Percentiles rank a stretch among this genome's conserved stretches.
Conservation (phyloP, 2,113 vertebrate species). For the Etheostoma spectabile region DNA sequence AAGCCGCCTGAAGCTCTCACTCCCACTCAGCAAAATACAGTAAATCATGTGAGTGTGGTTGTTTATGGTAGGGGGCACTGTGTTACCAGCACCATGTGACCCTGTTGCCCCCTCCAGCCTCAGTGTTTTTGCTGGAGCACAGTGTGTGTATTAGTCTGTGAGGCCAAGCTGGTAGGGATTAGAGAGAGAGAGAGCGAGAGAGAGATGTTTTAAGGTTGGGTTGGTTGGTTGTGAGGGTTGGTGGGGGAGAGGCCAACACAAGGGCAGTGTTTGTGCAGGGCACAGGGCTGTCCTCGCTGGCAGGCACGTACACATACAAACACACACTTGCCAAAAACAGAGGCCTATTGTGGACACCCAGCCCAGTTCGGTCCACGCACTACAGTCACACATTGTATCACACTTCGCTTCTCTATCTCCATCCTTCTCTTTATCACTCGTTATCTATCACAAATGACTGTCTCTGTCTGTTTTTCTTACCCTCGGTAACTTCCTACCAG, state of each 20-base stretch:
- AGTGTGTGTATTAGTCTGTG: constrained; percentile 38
- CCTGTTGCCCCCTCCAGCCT: constrained; percentile 15
- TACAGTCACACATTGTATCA: constrained; percentile 74
- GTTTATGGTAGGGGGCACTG: constrained; percentile 22
- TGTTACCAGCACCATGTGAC: constrained; percentile 59
- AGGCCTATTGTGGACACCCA: constrained; percentile 76
- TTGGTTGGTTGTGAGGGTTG: constrained; percentile 26
- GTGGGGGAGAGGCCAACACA: constrained; percentile 71
- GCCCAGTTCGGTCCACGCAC: constrained; percentile 62
- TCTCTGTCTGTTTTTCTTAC: background rate
- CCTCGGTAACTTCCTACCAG: background rate
- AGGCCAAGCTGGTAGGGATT: constrained; percentile 40
- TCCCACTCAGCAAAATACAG: constrained; percentile 31
- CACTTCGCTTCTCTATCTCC: constrained; percentile 36
- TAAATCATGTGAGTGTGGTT: constrained; percentile 29
- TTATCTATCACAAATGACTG: background rate
- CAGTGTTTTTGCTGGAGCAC: constrained; percentile 53
- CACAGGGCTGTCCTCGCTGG: constrained; percentile 74
- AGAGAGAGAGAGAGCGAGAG: constrained; percentile 20
- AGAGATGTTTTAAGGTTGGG: constrained; percentile 16
- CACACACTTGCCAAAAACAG: constrained; percentile 74
- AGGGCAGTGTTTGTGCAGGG: constrained; percentile 80
- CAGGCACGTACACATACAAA: constrained; percentile 59
- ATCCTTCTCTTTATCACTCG: constrained; percentile 21
- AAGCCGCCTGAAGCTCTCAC: constrained; percentile 14